phyloP scores from a whole-genome alignment of 1,140 invertebrate genomes.

The Thereuonema tuberculata region DNA sequence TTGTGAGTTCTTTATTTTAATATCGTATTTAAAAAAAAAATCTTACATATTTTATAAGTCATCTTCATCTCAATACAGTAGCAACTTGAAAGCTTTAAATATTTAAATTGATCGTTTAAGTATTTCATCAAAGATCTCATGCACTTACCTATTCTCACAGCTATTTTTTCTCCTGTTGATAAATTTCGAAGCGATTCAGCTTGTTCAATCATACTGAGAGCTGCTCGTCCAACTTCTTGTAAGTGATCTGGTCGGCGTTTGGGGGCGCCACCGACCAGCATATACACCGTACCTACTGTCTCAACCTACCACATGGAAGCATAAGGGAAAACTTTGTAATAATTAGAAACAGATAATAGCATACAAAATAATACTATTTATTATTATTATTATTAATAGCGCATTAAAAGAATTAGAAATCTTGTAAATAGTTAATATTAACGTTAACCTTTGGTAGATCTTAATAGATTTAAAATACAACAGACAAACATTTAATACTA shows the following conservation, averaged over 20 bases:
- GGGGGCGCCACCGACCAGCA: constrained; percentile 72
- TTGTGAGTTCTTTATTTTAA: no score
- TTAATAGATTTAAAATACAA: no score
- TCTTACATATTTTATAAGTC: no score
- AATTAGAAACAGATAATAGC: not conserved
- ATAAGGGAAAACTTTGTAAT: no score
- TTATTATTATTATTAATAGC: not conserved
- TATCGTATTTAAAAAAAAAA: no score
- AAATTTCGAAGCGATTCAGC: constrained; percentile 17
- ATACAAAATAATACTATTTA: no score
- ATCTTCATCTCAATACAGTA: no score
- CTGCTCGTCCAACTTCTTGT: constrained; percentile 52
- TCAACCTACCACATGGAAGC: constrained; percentile 65
- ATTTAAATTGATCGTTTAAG: no score
- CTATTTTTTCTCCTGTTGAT: constrained; percentile 7
- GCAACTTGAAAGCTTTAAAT: no score
- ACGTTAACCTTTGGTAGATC: no score
- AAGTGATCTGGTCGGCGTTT: constrained; percentile 60
- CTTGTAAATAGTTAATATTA: no score
- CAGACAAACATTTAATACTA: no score
- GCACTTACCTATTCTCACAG: constrained; percentile 6
- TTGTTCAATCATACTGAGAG: constrained; percentile 15
- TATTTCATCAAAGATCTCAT: not conserved
- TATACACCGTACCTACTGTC: constrained; percentile 72
- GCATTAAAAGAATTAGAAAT: not conserved